phyloP scores from a whole-genome alignment of 2,113 vertebrate genomes.

The Notarius quadriscutis region DNA sequence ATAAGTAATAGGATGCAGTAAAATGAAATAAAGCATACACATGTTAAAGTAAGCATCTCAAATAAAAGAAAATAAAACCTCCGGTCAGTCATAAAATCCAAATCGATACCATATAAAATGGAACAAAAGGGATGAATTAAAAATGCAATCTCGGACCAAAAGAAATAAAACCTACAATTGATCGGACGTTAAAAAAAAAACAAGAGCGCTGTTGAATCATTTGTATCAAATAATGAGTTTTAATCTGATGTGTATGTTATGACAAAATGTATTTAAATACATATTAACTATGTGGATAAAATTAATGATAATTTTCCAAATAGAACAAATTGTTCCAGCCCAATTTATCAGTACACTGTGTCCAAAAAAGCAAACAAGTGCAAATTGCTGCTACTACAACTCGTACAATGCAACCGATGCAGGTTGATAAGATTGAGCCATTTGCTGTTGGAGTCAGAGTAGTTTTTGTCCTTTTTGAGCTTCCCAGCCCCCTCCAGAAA shows the following conservation, averaged over 20 bases:
- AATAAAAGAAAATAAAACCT: slow-evolving; percentile 1
- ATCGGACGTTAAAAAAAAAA: not conserved
- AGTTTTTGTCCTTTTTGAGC: slow-evolving; percentile 29
- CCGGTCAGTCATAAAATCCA: slow-evolving; percentile 12
- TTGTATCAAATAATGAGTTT: not conserved
- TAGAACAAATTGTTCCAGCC: too few species aligned
- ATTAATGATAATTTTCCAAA: not conserved
- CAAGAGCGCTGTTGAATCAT: not conserved
- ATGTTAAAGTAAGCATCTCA: not conserved
- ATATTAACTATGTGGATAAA: not conserved
- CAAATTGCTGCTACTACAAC: too few species aligned
- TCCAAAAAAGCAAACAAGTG: too few species aligned
- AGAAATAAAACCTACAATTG: not conserved
- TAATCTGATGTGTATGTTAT: not conserved
- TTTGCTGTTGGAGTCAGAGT: not conserved
- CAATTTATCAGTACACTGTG: too few species aligned
- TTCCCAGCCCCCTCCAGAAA: slow-evolving; percentile 60
- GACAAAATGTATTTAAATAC: not conserved
- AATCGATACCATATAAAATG: slow-evolving; percentile 9
- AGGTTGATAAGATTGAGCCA: not conserved
- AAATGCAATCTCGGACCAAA: not conserved
- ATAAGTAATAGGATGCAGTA: slow-evolving; percentile 4
- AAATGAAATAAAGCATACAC: not conserved
- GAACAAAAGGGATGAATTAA: not conserved
- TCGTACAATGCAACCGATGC: too few species aligned